These are phyloP conservation scores for Thunnus thynnus DNA, from an alignment of 2,113 vertebrate species.

Conservation along the genomic window DNA sequence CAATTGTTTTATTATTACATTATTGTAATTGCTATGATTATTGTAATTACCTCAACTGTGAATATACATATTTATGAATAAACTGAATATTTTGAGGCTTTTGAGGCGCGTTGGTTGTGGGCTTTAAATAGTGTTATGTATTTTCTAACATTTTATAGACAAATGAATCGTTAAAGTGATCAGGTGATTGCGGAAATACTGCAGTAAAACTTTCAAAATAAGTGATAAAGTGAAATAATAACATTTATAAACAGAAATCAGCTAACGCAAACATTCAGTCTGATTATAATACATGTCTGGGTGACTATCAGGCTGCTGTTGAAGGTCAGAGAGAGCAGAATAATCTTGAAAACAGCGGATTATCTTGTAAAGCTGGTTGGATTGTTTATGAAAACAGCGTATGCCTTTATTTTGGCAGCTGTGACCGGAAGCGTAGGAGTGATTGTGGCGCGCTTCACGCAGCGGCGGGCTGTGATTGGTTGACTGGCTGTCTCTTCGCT, in stretches of 20 bases:
- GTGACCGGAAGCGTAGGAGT: neutral
- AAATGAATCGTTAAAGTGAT: neutral
- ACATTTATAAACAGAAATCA: too few relatives aligned
- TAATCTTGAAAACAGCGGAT: neutral
- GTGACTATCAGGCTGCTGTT: neutral
- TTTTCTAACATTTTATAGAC: neutral
- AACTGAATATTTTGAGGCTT: too few relatives aligned
- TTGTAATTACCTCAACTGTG: too few relatives aligned
- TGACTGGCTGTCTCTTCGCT: neutral
- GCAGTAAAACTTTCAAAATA: constrained; percentile 1
- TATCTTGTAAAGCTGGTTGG: neutral
- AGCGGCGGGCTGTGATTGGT: neutral
- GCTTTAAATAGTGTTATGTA: neutral
- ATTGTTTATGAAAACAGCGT: too few relatives aligned
- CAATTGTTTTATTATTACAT: too few relatives aligned
- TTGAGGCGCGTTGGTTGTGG: too few relatives aligned
- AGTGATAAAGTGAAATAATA: too few relatives aligned
- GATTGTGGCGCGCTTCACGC: constrained; percentile 4
- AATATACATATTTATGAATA: too few relatives aligned
- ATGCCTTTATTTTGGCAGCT: constrained; percentile 52
- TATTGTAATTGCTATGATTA: too few relatives aligned
- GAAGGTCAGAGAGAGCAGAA: too few relatives aligned
- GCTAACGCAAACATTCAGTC: too few relatives aligned
- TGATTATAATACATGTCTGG: neutral
- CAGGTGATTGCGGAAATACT: neutral